These are phyloP conservation scores for Ochropleura plecta DNA, from an alignment of 2,888 invertebrate species.

Conservation along the genomic window DNA sequence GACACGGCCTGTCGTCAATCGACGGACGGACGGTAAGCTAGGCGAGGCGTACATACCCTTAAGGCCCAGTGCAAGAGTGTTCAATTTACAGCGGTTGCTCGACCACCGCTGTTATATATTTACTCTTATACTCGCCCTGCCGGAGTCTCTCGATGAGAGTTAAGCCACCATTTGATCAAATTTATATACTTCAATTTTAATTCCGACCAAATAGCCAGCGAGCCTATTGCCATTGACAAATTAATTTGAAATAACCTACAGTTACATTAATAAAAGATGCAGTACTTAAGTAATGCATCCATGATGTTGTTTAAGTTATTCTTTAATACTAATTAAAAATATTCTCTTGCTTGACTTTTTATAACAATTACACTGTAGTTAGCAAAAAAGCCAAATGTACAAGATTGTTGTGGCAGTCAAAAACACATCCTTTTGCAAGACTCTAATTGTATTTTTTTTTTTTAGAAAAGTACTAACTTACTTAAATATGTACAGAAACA, in stretches of 20 bases:
- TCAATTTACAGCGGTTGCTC: too few relatives aligned
- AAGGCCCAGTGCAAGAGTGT: too few relatives aligned
- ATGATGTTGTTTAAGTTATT: not conserved
- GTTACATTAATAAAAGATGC: not conserved
- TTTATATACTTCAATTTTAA: not conserved
- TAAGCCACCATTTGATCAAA: not conserved
- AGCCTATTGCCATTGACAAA: too few relatives aligned
- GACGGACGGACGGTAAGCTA: too few relatives aligned
- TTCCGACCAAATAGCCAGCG: not conserved
- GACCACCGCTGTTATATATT: too few relatives aligned
- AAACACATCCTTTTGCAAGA: not conserved
- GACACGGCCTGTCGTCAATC: too few relatives aligned
- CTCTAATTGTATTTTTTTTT: not conserved
- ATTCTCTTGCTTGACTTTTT: not conserved
- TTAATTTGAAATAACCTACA: not conserved
- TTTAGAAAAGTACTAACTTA: not conserved
- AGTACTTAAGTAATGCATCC: not conserved
- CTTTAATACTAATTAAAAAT: not conserved
- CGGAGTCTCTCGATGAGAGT: not conserved
- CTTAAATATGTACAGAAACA: not conserved
- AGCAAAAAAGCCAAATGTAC: not conserved
- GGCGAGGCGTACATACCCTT: too few relatives aligned
- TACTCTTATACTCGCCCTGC: too few relatives aligned
- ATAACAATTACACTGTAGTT: too few relatives aligned
- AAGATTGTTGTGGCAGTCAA: not conserved